Evolutionary conservation across 2,113 vertebrate species (phyloP).

Genomic region (Balaeniceps rex): DNA sequence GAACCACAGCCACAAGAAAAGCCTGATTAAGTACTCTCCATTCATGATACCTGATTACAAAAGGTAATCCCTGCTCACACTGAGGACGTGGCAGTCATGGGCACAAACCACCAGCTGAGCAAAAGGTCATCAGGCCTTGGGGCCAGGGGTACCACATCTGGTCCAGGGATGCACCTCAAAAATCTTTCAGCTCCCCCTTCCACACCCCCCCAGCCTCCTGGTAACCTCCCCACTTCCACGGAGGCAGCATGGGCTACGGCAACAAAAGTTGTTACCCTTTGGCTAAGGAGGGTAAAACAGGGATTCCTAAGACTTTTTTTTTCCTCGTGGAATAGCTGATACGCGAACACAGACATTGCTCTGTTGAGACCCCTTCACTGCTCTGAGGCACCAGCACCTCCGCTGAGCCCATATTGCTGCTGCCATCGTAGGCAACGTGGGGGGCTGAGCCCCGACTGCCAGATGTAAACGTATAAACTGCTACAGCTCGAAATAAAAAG

Average conservation of each 20-base stretch:
- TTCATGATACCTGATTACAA: background rate
- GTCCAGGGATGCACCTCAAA: rapidly evolving
- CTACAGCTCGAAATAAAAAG: background rate
- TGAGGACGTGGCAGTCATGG: rapidly evolving
- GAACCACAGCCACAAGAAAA: background rate
- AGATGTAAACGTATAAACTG: background rate
- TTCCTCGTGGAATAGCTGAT: background rate
- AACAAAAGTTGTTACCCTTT: background rate
- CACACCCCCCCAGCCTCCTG: background rate
- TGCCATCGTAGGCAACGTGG: rapidly evolving
- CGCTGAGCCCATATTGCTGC: background rate
- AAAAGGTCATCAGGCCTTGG: background rate
- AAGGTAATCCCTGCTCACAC: background rate
- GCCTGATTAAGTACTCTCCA: background rate
- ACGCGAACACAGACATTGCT: background rate
- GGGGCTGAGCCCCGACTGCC: background rate
- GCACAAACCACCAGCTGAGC: background rate
- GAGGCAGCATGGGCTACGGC: background rate
- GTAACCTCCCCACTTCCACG: background rate
- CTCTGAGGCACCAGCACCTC: rapidly evolving
- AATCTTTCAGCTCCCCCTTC: background rate
- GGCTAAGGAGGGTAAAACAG: background rate
- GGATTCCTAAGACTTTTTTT: background rate
- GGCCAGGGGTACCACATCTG: background rate
- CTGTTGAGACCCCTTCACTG: background rate